phyloP scores from a whole-genome alignment of 2,113 vertebrate species.

The Phaethon lepturus region DNA sequence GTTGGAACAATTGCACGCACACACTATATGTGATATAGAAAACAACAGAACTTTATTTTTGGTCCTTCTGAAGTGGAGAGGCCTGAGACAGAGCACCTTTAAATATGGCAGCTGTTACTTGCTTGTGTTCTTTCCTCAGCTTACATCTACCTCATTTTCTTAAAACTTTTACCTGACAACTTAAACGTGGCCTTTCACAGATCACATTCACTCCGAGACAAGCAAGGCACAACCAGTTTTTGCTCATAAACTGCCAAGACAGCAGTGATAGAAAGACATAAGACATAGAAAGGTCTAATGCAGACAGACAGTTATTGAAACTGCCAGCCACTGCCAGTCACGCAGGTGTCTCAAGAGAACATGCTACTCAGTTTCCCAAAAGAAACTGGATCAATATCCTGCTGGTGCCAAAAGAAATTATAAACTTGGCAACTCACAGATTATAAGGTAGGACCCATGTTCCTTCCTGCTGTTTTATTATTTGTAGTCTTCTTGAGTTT shows the following conservation, averaged over 20 bases:
- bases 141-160: neutral
- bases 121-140: neutral
- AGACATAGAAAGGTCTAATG: neutral
- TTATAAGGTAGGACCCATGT: neutral
- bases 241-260: neutral
- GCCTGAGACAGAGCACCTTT: neutral
- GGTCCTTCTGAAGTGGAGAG: neutral
- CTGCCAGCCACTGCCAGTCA: neutral
- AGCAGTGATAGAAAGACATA: neutral
- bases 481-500: neutral
- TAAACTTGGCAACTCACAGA: neutral
- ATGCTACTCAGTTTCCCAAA: neutral
- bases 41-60: neutral
- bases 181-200: neutral
- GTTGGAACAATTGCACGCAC: accelerated
- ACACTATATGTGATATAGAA: accelerated
- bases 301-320: neutral
- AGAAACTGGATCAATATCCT: neutral
- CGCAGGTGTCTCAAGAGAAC: neutral
- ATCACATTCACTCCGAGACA: neutral
- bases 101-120: neutral
- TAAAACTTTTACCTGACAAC: neutral
- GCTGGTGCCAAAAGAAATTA: neutral
- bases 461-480: neutral
- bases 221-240: neutral